phyloP scores from a whole-genome alignment of 2,113 vertebrate genomes.

The Tragelaphus imberbis region DNA sequence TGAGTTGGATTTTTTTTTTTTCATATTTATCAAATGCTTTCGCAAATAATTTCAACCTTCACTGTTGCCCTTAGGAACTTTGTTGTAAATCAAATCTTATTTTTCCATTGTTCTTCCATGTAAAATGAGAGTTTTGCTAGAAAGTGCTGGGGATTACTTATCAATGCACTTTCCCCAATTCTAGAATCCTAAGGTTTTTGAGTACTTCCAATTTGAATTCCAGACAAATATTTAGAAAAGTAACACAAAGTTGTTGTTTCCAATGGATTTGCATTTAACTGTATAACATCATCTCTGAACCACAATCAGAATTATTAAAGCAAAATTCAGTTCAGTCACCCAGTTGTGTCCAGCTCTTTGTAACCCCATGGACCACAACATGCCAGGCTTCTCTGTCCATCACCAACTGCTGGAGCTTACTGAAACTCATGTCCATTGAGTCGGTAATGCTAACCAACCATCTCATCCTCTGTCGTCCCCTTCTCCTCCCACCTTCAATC shows the following conservation, averaged over 20 bases:
- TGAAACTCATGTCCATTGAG: neutral
- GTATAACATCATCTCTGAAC: neutral
- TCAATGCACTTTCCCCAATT: neutral
- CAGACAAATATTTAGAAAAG: neutral
- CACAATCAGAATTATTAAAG: neutral
- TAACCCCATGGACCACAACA: neutral
- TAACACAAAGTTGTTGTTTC: neutral
- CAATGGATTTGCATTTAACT: neutral
- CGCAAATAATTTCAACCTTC: neutral
- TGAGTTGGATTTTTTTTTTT: neutral
- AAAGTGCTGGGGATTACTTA: neutral
- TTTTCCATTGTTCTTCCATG: neutral
- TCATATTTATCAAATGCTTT: neutral
- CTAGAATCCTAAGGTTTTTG: neutral
- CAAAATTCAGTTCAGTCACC: neutral
- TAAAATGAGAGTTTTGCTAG: neutral
- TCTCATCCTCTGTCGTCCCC: neutral
- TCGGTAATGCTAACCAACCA: fast-evolving
- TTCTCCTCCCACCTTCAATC: neutral
- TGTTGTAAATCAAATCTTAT: neutral
- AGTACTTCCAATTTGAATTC: neutral
- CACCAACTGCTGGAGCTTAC: neutral
- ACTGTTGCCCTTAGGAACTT: neutral
- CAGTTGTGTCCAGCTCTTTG: neutral
- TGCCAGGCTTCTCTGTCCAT: neutral